Percentiles rank a stretch among this genome's conserved stretches.
Evolutionary conservation across 2,888 invertebrate species (phyloP).

Genomic region (Spodoptera picta): DNA sequence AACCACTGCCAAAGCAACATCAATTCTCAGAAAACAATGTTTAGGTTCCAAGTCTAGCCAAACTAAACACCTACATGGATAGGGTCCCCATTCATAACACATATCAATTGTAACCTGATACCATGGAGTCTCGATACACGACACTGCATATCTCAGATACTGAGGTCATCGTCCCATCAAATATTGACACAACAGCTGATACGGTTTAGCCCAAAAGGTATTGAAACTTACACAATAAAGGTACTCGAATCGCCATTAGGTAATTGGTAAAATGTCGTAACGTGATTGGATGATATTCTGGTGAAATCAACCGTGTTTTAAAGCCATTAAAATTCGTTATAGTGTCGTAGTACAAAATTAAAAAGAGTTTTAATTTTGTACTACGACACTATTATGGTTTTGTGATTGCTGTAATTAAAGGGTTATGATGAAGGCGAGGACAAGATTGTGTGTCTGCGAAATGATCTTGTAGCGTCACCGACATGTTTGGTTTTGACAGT

Average conservation of each 20-base stretch:
- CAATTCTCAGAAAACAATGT: conserved; percentile 21
- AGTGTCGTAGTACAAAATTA: too few relatives aligned
- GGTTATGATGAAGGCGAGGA: too few relatives aligned
- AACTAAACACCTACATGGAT: background rate
- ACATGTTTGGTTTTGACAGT: too few relatives aligned
- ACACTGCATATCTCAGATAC: conserved; percentile 37
- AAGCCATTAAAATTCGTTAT: background rate
- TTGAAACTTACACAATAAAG: conserved; percentile 29
- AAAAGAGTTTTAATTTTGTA: too few relatives aligned
- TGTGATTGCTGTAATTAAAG: background rate
- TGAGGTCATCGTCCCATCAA: conserved; percentile 69
- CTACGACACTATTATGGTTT: too few relatives aligned
- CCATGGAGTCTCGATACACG: conserved; percentile 15
- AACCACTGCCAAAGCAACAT: background rate
- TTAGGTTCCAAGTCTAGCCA: conserved; percentile 8
- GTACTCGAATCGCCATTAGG: conserved; percentile 10
- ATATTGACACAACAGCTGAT: conserved; percentile 65
- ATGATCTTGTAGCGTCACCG: too few relatives aligned
- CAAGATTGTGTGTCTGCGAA: too few relatives aligned
- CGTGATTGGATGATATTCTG: conserved; percentile 41
- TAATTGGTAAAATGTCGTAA: conserved; percentile 40
- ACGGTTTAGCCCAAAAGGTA: background rate
- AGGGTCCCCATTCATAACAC: background rate
- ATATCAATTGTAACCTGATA: conserved; percentile 23
- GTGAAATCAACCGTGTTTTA: conserved; percentile 43